Evolutionary conservation across 2,797 vertebrate species (phyloP).

Genomic region (Clarias pachynema): DNA sequence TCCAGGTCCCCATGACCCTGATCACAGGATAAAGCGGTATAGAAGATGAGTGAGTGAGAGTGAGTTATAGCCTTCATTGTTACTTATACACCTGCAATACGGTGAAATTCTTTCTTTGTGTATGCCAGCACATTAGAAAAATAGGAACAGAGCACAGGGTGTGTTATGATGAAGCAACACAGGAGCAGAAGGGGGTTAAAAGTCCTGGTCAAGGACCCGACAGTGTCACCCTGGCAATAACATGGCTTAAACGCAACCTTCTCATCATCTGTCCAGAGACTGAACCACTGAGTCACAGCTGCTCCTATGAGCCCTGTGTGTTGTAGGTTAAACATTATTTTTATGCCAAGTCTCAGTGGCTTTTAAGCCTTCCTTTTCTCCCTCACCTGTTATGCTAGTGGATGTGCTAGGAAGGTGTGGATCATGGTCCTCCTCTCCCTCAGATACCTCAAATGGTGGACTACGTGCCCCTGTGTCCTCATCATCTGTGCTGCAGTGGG

Average conservation of each 20-base stretch:
- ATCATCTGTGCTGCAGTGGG: slow-evolving; percentile 87
- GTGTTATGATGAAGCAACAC: not conserved
- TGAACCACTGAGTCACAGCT: not conserved
- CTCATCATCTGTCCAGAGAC: not conserved
- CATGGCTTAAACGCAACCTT: not conserved
- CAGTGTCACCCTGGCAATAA: not conserved
- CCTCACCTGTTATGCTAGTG: slow-evolving; percentile 81
- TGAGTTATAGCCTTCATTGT: not conserved
- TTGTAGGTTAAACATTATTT: not conserved
- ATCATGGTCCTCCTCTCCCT: slow-evolving; percentile 81
- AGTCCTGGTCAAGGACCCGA: not conserved
- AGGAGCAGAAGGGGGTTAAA: not conserved
- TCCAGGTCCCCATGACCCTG: too few species aligned
- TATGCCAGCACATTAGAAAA: not conserved
- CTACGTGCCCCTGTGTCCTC: slow-evolving; percentile 84
- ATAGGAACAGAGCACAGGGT: not conserved
- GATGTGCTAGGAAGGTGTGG: slow-evolving; percentile 76
- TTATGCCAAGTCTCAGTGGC: not conserved
- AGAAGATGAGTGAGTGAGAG: too few species aligned
- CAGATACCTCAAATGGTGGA: slow-evolving; percentile 91
- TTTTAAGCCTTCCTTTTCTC: not conserved
- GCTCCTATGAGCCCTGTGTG: not conserved
- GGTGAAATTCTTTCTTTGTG: not conserved
- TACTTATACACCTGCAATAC: not conserved
- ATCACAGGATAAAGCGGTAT: too few species aligned